Evolutionary conservation across 2,797 vertebrate genomes (phyloP).

Genomic region (Morelia viridis): DNA sequence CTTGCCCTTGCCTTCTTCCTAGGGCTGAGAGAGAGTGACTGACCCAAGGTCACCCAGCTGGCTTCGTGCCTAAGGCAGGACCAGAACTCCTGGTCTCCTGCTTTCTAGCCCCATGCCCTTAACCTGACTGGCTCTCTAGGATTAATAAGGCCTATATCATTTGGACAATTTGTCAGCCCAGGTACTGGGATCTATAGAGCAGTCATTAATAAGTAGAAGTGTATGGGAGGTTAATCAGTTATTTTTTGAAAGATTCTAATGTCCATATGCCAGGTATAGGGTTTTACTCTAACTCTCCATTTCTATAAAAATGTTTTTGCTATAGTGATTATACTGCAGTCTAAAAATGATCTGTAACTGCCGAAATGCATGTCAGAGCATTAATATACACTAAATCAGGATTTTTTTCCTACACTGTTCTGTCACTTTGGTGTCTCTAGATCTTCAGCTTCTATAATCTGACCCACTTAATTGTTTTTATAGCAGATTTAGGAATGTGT

Average conservation of each 20-base stretch:
- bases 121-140: not conserved
- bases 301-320: not conserved
- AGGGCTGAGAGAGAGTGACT: not conserved
- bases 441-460: not conserved
- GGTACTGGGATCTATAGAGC: not conserved
- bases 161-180: not conserved
- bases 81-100: not conserved
- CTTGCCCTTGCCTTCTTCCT: not conserved
- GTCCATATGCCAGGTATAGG: not conserved
- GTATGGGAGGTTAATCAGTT: not conserved
- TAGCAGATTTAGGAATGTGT: not conserved
- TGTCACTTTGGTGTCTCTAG: not conserved
- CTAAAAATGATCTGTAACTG: not conserved
- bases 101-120: not conserved
- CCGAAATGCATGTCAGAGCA: not conserved
- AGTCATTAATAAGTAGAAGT: not conserved
- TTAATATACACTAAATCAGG: not conserved
- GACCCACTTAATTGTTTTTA: not conserved
- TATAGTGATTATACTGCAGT: not conserved
- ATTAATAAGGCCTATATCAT: not conserved
- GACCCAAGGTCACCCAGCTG: not conserved
- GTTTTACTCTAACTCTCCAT: not conserved
- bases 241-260: not conserved
- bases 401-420: not conserved
- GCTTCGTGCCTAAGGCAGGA: not conserved